Conservation (phyloP, 2,113 vertebrate genomes). For the Hyla sarda region DNA sequence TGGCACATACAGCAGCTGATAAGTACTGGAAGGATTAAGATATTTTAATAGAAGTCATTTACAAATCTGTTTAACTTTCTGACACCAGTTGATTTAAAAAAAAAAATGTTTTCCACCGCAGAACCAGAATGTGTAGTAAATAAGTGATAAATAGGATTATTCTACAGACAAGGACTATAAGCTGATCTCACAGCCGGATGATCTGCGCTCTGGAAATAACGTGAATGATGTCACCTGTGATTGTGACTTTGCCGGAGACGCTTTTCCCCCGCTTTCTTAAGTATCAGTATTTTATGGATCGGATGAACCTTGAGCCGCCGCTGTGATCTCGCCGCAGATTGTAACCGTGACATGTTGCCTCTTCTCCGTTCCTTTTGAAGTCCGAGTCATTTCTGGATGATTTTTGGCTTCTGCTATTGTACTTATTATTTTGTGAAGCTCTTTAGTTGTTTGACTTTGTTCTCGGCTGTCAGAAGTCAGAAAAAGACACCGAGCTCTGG, state of each 20-base stretch:
- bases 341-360: slow-evolving; percentile 42
- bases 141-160: too few relatives aligned
- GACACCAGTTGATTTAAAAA: too few relatives aligned
- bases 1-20: too few relatives aligned
- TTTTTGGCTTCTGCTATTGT: slow-evolving; percentile 60
- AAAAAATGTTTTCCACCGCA: too few relatives aligned
- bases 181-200: slow-evolving; percentile 53
- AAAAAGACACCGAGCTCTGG: neutral
- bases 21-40: too few relatives aligned
- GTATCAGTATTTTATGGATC: slow-evolving; percentile 62
- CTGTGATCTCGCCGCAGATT: slow-evolving; percentile 64
- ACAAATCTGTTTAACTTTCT: too few relatives aligned
- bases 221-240: slow-evolving; percentile 64
- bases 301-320: slow-evolving; percentile 61
- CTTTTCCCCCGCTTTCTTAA: slow-evolving; percentile 66
- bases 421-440: slow-evolving; percentile 37
- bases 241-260: slow-evolving; percentile 64
- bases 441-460: slow-evolving; percentile 10
- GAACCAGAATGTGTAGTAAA: too few relatives aligned
- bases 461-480: slow-evolving; percentile 27
- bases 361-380: slow-evolving; percentile 57
- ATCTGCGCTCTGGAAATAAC: slow-evolving; percentile 66
- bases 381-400: slow-evolving; percentile 61
- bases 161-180: slow-evolving; percentile 58
- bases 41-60: too few relatives aligned